These are phyloP conservation scores for Acleris literana DNA, from an alignment of 2,888 invertebrate genomes.

Conservation along the genomic window DNA sequence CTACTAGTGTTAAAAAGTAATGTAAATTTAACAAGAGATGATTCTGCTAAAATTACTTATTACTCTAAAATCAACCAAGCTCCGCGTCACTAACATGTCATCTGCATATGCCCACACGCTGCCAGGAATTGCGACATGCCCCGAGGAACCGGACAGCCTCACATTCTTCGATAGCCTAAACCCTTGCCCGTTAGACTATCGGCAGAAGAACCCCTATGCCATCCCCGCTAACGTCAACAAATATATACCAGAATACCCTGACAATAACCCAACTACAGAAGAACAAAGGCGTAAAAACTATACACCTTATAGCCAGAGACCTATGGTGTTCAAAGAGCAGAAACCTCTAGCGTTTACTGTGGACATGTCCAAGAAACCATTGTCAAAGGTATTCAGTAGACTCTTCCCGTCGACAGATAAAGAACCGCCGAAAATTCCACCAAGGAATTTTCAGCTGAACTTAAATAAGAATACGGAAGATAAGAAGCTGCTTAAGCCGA, in stretches of 20 bases:
- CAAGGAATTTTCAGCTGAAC: conserved; percentile 72
- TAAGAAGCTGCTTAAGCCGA: conserved; percentile 68
- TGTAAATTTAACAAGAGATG: no score
- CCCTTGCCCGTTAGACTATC: conserved; percentile 64
- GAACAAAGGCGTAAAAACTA: conserved; percentile 57
- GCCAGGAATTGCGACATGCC: conserved; percentile 63
- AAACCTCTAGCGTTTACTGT: conserved; percentile 63
- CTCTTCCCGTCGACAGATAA: conserved; percentile 63
- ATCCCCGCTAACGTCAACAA: conserved; percentile 79
- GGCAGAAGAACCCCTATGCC: conserved; percentile 79
- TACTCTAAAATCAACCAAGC: conserved; percentile 1
- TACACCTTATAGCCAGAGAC: conserved; percentile 55
- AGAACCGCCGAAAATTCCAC: conserved; percentile 59
- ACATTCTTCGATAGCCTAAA: conserved; percentile 57
- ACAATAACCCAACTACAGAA: conserved; percentile 64
- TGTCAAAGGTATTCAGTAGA: conserved; percentile 74
- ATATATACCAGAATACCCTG: conserved; percentile 64
- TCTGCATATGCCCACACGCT: conserved; percentile 57
- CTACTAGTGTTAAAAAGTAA: no score
- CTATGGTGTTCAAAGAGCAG: conserved; percentile 68
- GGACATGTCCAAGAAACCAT: conserved; percentile 65
- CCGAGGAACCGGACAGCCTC: conserved; percentile 75
- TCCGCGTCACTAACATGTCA: conserved; percentile 39
- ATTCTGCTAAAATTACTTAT: neutral
- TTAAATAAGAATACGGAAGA: conserved; percentile 59